phyloP scores from a whole-genome alignment of 2,888 invertebrate genomes.

The Phytoseiulus persimilis region DNA sequence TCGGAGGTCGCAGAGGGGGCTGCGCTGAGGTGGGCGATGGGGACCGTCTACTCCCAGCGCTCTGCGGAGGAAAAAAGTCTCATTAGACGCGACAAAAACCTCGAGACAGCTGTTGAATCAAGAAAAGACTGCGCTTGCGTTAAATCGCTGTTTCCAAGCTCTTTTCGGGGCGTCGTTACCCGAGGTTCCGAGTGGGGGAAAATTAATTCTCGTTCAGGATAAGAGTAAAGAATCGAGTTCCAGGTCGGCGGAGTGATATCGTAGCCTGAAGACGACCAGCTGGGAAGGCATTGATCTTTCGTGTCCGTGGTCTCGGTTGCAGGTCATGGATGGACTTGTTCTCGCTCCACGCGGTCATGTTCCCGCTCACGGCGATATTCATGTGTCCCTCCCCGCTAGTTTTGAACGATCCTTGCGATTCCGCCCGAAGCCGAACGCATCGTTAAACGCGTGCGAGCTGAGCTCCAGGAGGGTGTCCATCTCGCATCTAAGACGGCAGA shows the following conservation, averaged over 20 bases:
- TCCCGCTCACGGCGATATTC: not conserved
- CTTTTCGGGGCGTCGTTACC: too few relatives aligned
- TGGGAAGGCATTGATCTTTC: not conserved
- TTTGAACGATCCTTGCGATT: not conserved
- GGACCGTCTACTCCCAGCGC: not conserved
- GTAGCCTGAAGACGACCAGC: not conserved
- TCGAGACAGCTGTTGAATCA: not conserved
- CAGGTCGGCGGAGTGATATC: not conserved
- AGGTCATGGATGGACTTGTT: not conserved
- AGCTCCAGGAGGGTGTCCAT: not conserved
- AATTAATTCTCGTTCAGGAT: too few relatives aligned
- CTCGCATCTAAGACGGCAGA: not conserved
- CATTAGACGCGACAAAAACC: not conserved
- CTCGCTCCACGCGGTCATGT: not conserved
- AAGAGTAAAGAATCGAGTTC: too few relatives aligned
- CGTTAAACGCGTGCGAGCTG: not conserved
- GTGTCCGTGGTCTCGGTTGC: not conserved
- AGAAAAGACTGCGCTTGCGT: not conserved
- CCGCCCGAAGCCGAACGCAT: not conserved
- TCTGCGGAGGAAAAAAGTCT: not conserved
- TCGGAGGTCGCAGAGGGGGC: constrained; percentile 29
- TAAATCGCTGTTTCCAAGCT: too few relatives aligned
- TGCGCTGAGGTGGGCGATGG: constrained; percentile 22
- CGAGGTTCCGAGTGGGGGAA: too few relatives aligned
- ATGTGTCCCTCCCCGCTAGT: not conserved